These are phyloP conservation scores for mouse (Mus musculus) DNA, from an alignment of 2,113 vertebrate genomes.

Conservation along the genomic window GRCm39 chr11:85942001-85942500, in stretches of 20 bases:
- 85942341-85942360: conserved; percentile 28
- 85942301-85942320: conserved; percentile 29
- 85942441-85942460: not conserved
- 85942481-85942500: not conserved
- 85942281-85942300: conserved; percentile 27
- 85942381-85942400: not conserved
- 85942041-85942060: conserved; percentile 46
- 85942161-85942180: conserved; percentile 35
- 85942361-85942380: not conserved
- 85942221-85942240: conserved; percentile 20
- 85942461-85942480: not conserved
- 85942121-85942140: conserved; percentile 41
- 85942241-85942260: conserved; percentile 1
- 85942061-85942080: conserved; percentile 53
- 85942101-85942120: conserved; percentile 50
- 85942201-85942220: conserved; percentile 37
- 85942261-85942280: not conserved
- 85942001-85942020: conserved; percentile 78
- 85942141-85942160: conserved; percentile 60
- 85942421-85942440: not conserved
- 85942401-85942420: conserved; percentile 21
- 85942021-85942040: conserved; percentile 65
- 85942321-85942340: not conserved
- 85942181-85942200: conserved; percentile 55
- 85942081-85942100: conserved; percentile 63